Evolutionary conservation across 2,797 vertebrate species (phyloP).

Genomic region (Diceros bicornis): DNA sequence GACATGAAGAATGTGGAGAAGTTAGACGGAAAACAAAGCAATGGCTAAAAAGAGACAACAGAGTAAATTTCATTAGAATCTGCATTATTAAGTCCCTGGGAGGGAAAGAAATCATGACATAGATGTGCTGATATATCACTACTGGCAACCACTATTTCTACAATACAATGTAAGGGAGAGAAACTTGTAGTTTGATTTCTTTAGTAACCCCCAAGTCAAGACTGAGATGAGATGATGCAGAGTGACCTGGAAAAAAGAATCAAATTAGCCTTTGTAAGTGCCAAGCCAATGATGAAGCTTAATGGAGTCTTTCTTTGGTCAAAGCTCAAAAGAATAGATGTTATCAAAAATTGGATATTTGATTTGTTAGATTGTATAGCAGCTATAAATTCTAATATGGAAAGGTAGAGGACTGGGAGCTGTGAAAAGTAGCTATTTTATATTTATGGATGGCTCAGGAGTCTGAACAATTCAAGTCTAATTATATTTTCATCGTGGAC

Average conservation of each 20-base stretch:
- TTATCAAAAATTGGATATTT: not conserved
- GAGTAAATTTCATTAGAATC: not conserved
- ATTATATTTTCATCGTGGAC: conserved; percentile 78
- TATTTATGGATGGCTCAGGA: conserved; percentile 69
- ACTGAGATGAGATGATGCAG: not conserved
- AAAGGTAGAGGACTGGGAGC: conserved; percentile 8
- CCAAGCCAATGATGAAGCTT: not conserved
- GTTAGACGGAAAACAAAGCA: not conserved
- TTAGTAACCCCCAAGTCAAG: not conserved
- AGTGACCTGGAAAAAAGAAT: not conserved
- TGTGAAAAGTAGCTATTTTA: conserved; percentile 58
- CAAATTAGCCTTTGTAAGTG: not conserved
- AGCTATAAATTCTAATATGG: conserved; percentile 57
- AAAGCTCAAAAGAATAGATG: conserved; percentile 35
- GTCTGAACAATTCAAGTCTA: conserved; percentile 71
- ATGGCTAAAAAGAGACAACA: not conserved
- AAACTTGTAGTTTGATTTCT: not conserved
- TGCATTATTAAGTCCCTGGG: not conserved
- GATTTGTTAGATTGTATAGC: not conserved
- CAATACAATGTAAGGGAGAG: not conserved
- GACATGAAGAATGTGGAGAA: not conserved
- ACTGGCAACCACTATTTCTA: not conserved
- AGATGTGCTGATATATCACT: not conserved
- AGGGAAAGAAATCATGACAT: not conserved
- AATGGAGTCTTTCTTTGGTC: not conserved